phyloP scores from a whole-genome alignment of 2,113 vertebrate genomes.

The Pandion haliaetus region DNA sequence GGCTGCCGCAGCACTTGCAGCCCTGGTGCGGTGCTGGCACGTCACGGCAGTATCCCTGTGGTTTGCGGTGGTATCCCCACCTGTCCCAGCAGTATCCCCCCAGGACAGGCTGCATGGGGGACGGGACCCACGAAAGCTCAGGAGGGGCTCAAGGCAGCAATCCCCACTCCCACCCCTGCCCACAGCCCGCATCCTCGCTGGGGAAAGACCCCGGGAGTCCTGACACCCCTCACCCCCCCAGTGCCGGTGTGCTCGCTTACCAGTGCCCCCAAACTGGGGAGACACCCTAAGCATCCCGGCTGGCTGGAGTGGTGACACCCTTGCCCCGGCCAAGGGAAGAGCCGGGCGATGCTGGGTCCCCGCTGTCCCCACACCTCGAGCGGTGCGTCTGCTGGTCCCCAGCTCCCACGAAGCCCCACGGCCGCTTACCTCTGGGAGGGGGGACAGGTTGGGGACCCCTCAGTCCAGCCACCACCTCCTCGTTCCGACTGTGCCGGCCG shows the following conservation, averaged over 20 bases:
- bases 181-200: accelerated
- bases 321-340: accelerated
- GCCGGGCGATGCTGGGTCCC: background rate
- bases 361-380: accelerated
- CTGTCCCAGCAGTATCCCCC: no score
- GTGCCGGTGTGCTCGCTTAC: background rate
- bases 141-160: background rate
- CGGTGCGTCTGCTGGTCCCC: background rate
- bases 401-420: background rate
- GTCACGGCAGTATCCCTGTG: accelerated
- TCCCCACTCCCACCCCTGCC: background rate
- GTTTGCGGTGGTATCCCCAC: accelerated
- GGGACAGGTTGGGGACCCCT: background rate
- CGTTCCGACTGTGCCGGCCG: background rate
- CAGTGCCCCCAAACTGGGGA: background rate
- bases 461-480: background rate
- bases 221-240: background rate
- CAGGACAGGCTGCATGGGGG: accelerated
- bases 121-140: no score
- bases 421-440: background rate
- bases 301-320: background rate
- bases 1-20: background rate
- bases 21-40: background rate
- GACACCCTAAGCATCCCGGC: background rate
- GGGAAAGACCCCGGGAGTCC: accelerated